Conservation (phyloP, 2,888 invertebrate species). For the Pecten maximus region DNA sequence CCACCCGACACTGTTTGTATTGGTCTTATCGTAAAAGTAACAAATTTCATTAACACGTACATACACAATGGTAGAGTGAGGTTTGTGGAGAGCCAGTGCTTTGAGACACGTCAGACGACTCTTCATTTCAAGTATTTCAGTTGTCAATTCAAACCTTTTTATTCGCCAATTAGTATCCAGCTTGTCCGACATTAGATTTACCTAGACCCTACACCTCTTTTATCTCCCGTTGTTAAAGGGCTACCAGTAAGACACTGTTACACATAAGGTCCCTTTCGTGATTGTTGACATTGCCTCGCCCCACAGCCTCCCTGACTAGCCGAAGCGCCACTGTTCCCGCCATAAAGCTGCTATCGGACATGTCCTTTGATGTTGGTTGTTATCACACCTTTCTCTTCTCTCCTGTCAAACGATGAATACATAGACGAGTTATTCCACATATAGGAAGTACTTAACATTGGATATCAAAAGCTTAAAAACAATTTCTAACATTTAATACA, state of each 20-base stretch:
- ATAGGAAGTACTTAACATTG: not conserved
- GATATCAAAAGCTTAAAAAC: too few species aligned
- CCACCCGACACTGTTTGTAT: conserved; percentile 43
- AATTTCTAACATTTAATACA: not conserved
- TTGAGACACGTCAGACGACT: conserved; percentile 24
- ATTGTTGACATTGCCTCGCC: not conserved
- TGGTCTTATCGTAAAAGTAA: conserved; percentile 50
- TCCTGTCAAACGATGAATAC: not conserved
- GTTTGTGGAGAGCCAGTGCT: conserved; percentile 38
- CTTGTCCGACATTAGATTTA: conserved; percentile 43
- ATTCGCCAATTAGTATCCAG: conserved; percentile 54
- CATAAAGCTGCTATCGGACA: not conserved
- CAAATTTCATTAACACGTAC: conserved; percentile 47
- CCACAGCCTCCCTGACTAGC: not conserved
- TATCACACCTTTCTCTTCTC: conserved; percentile 46
- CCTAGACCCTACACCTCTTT: conserved; percentile 46
- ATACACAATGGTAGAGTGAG: conserved; percentile 17
- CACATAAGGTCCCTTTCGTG: not conserved
- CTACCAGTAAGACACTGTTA: not conserved
- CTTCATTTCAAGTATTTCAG: conserved; percentile 38
- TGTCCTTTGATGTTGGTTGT: conserved; percentile 47
- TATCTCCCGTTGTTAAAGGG: not conserved
- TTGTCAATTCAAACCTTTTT: conserved; percentile 48
- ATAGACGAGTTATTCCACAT: not conserved
- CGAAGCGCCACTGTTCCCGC: conserved; percentile 7